Percentiles rank a stretch among this genome's conserved stretches.
Conservation (phyloP, 2,888 invertebrate species). For the Lithosia quadra region DNA sequence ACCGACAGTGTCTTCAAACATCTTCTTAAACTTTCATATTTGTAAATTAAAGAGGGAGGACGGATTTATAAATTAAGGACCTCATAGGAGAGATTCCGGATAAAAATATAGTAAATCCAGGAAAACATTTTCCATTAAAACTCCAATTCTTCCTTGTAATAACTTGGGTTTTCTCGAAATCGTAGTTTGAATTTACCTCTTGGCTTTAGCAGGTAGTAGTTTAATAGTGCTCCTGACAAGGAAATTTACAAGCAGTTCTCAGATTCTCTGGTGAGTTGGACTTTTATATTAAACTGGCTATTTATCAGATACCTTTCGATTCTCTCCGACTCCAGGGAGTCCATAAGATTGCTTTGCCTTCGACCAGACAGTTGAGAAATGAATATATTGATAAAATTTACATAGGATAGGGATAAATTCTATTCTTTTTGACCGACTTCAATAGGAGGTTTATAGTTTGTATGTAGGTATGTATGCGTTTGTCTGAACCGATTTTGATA, state of each 20-base stretch:
- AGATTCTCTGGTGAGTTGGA: slow-evolving; percentile 45
- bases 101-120: background rate
- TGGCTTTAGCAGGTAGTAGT: slow-evolving; percentile 1
- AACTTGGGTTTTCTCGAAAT: background rate
- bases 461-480: too few species aligned
- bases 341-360: slow-evolving; percentile 41
- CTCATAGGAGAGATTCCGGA: too few species aligned
- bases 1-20: too few species aligned
- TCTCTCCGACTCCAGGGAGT: slow-evolving; percentile 39
- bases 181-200: slow-evolving; percentile 9
- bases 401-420: slow-evolving; percentile 33
- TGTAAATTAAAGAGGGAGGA: too few species aligned
- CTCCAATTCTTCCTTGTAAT: slow-evolving; percentile 5
- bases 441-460: too few species aligned
- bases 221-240: slow-evolving; percentile 18
- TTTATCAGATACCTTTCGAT: slow-evolving; percentile 50
- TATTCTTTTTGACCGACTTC: slow-evolving; percentile 24
- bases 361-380: slow-evolving; percentile 35
- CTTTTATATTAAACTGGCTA: slow-evolving; percentile 47
- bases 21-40: too few species aligned
- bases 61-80: too few species aligned
- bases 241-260: slow-evolving; percentile 25
- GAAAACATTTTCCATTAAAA: background rate
- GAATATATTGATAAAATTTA: slow-evolving; percentile 47
- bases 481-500: too few species aligned